Base-by-base conservation (phyloP, 2,113 vertebrate genomes). In the Dicerorhinus sumatrensis region DNA sequence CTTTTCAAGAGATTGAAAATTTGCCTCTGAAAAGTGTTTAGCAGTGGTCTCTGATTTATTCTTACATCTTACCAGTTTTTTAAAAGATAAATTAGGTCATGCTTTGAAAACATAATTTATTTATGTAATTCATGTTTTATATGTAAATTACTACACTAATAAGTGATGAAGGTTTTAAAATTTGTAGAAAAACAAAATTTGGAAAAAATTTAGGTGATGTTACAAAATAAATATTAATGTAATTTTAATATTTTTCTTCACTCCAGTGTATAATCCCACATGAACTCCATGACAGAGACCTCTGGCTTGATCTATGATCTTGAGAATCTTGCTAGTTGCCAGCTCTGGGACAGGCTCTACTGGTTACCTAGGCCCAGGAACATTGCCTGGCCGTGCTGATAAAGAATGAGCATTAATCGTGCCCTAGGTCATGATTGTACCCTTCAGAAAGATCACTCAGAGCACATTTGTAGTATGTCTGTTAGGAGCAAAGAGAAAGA, bases 161-260 rank as follows among this genome's bases (percentile, higher is more conserved):
- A 91, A 60, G 6, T 25, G 8, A 77, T 75, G 73, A 20, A 65
- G 0, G 5, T 91, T 96, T 93, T 91, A 51, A 76, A 76, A 54
- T 31, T 84, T 82, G 25, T 69, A 75, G 29, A 46, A 91, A 73
- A 85, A 63, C n/a, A 18, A 62, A 62, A 54, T 2, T 25, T 77
- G 2, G 10, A 11, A n/a, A 65, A 79, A n/a, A 20, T 11, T 54
- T 91, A 13, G 9, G 87, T 85, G 7, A 51, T 58, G 46, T 65
- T 51, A 36, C 7, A 58, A 94, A 90, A 73, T 90, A 95, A 87
- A 67, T 46, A 76, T n/a, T 51, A 83, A 91, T 73, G 21, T 65
- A 76, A 8, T 84, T 97, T 82, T 54, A 27, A 33, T 72, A 51
- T 63, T 80, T 96, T 96, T 77, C 27, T 2, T 72, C 16, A 73